Evolutionary conservation across 2,797 vertebrate species (phyloP).

Genomic region (Fringilla coelebs): DNA sequence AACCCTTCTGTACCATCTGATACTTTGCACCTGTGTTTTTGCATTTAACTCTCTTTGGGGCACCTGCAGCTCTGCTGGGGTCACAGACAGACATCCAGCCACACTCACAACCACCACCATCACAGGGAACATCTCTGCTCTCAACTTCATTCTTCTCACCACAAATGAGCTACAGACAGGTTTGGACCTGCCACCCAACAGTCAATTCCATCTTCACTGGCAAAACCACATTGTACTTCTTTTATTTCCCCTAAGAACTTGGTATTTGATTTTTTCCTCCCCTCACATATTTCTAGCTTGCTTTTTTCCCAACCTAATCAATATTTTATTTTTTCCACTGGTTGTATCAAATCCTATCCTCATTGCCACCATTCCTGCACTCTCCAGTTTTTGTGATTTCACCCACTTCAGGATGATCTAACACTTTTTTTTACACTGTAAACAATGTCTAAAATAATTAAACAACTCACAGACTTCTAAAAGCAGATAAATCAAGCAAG

Average conservation of each 20-base stretch:
- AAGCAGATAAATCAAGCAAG: not conserved
- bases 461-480: not conserved
- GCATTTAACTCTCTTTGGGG: not conserved
- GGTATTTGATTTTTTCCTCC: not conserved
- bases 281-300: not conserved
- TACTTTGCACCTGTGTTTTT: not conserved
- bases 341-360: not conserved
- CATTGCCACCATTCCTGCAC: not conserved
- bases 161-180: not conserved
- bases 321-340: not conserved
- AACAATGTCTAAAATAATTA: not conserved
- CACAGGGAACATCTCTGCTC: not conserved
- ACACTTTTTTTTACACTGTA: not conserved
- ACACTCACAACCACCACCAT: fast-evolving
- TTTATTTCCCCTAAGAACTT: not conserved
- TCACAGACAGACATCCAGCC: not conserved
- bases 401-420: not conserved
- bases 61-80: not conserved
- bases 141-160: not conserved
- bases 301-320: not conserved
- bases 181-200: not conserved
- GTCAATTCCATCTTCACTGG: not conserved
- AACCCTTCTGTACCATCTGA: not conserved
- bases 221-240: not conserved
- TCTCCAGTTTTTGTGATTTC: not conserved